These are phyloP conservation scores for Pitta sordida DNA, from an alignment of 2,113 vertebrate species.

Conservation along the genomic window DNA sequence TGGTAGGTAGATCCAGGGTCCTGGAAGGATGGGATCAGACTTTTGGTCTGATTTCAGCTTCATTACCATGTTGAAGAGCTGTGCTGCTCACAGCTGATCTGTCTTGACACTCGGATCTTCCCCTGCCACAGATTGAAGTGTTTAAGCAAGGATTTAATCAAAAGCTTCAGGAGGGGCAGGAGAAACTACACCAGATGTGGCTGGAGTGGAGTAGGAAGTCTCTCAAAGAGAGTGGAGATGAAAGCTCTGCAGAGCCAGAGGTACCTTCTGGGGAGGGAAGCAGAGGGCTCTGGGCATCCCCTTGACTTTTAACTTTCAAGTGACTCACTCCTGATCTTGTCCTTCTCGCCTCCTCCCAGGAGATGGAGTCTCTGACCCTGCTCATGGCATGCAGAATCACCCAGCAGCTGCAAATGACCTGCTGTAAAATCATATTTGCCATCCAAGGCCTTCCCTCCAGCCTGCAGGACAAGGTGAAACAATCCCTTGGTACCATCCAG, in stretches of 20 bases:
- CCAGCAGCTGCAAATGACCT: constrained; percentile 76
- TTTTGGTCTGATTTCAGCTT: fast-evolving
- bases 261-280: constrained; percentile 13
- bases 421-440: constrained; percentile 72
- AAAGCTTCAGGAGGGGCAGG: constrained; percentile 73
- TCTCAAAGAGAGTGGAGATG: not conserved
- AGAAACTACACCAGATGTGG: constrained; percentile 82
- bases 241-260: constrained; percentile 3
- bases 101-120: not conserved
- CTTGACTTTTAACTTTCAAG: not conserved
- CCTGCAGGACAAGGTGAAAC: constrained; percentile 77
- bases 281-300: not conserved
- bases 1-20: constrained; percentile 67
- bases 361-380: constrained; percentile 55
- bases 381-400: constrained; percentile 74
- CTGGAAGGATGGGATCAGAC: not conserved
- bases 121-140: constrained; percentile 14
- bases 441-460: constrained; percentile 80
- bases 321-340: not conserved
- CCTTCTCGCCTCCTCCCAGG: not conserved
- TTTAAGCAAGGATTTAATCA: constrained; percentile 74
- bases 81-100: not conserved
- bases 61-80: not conserved
- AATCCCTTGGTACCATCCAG: constrained; percentile 58
- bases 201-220: constrained; percentile 76